phyloP scores from a whole-genome alignment of 2,113 vertebrate genomes.

The Lycocorax pyrrhopterus region DNA sequence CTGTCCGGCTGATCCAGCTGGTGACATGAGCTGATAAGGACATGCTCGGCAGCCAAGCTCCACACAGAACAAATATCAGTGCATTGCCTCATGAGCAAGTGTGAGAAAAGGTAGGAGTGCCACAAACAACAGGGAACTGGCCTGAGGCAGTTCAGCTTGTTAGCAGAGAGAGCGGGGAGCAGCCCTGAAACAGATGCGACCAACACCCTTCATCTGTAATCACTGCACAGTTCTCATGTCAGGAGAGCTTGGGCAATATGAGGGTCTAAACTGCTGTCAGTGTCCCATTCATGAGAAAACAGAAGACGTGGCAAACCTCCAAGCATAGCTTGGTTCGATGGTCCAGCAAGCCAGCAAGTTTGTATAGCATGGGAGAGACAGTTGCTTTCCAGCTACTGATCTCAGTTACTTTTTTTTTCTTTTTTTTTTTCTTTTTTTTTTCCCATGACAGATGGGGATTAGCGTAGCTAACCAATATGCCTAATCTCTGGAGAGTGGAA shows the following conservation, averaged over 20 bases:
- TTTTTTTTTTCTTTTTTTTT: neutral
- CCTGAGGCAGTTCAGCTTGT: conserved; percentile 68
- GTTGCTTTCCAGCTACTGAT: neutral
- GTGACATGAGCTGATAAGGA: neutral
- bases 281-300: conserved; percentile 58
- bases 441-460: neutral
- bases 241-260: conserved; percentile 45
- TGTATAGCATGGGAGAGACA: neutral
- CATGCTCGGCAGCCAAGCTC: neutral
- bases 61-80: conserved; percentile 16
- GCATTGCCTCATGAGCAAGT: conserved; percentile 1
- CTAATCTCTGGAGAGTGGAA: conserved; percentile 11
- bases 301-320: conserved; percentile 55
- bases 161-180: neutral
- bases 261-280: conserved; percentile 58
- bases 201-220: conserved; percentile 64
- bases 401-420: neutral
- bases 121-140: conserved; percentile 49
- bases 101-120: conserved; percentile 65
- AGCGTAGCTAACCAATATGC: neutral
- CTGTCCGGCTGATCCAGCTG: conserved; percentile 43
- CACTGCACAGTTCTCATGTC: conserved; percentile 51
- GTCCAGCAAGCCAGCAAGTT: neutral
- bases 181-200: conserved; percentile 52
- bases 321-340: neutral